Evolutionary conservation across 2,113 vertebrate species (phyloP).

Genomic region (Larimichthys crocea): DNA sequence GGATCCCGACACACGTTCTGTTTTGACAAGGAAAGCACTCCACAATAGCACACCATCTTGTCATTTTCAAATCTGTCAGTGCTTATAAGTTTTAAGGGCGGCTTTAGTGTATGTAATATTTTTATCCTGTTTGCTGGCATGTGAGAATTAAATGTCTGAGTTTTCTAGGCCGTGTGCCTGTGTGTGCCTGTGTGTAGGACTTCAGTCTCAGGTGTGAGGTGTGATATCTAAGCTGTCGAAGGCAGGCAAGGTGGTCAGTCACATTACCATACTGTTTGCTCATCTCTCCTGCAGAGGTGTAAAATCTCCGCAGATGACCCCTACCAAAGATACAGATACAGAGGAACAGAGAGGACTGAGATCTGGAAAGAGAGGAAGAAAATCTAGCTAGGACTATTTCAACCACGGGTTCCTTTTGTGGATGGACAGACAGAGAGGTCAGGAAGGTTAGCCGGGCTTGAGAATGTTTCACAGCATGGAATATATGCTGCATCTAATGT

Average conservation of each 20-base stretch:
- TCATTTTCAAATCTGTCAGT: constrained; percentile 62
- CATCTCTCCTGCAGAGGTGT: constrained; percentile 85
- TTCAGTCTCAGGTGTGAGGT: constrained; percentile 87
- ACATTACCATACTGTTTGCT: constrained; percentile 88
- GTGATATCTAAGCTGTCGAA: constrained; percentile 88
- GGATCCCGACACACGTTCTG: constrained; percentile 68
- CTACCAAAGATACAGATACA: constrained; percentile 74
- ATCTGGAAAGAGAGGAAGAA: background rate
- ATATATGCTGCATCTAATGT: constrained; percentile 35
- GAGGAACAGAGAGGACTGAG: background rate
- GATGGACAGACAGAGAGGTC: constrained; percentile 6
- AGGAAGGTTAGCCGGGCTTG: constrained; percentile 30
- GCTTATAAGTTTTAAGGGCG: constrained; percentile 36
- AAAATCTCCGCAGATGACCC: constrained; percentile 86
- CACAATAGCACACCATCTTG: constrained; percentile 56
- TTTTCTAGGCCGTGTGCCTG: constrained; percentile 27
- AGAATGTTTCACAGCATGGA: constrained; percentile 60
- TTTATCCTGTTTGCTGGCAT: constrained; percentile 42
- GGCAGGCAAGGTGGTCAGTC: constrained; percentile 72
- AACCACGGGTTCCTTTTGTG: constrained; percentile 3
- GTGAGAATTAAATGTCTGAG: constrained; percentile 58
- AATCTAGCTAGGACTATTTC: background rate
- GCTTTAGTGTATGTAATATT: constrained; percentile 28
- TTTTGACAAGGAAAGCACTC: constrained; percentile 70
- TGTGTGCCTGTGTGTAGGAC: constrained; percentile 70